Conservation (phyloP, 2,888 invertebrate genomes). For the Taphrorychus bicolor region DNA sequence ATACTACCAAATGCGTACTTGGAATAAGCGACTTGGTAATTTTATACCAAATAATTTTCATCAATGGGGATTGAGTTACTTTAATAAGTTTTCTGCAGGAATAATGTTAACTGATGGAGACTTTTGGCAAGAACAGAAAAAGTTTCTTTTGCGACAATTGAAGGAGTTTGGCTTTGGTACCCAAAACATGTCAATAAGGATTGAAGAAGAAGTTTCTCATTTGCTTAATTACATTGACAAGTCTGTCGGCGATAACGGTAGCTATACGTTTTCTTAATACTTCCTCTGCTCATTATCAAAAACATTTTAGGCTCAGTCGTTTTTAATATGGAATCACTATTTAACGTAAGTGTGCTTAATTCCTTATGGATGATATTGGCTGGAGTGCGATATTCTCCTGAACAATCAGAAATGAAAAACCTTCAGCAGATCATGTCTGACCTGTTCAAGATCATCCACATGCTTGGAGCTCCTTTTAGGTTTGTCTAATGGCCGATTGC, state of each 20-base stretch:
- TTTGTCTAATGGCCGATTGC: background rate
- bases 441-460: slow-evolving; percentile 77
- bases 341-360: slow-evolving; percentile 79
- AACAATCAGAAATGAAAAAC: slow-evolving; percentile 72
- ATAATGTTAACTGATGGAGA: slow-evolving; percentile 77
- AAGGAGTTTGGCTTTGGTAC: slow-evolving; percentile 85
- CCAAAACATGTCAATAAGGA: slow-evolving; percentile 75
- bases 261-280: too few species aligned
- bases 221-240: slow-evolving; percentile 62
- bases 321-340: slow-evolving; percentile 73
- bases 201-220: slow-evolving; percentile 73
- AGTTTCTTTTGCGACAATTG: slow-evolving; percentile 78
- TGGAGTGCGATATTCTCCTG: slow-evolving; percentile 73
- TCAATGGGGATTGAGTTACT: background rate
- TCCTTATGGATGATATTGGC: slow-evolving; percentile 87
- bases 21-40: slow-evolving; percentile 72
- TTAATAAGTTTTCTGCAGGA: slow-evolving; percentile 40
- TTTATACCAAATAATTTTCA: too few species aligned
- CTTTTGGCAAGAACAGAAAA: slow-evolving; percentile 71
- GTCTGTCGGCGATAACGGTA: slow-evolving; percentile 14
- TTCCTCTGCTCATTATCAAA: too few species aligned
- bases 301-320: slow-evolving; percentile 58
- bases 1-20: slow-evolving; percentile 79
- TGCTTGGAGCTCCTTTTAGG: slow-evolving; percentile 82
- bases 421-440: slow-evolving; percentile 74